Evolutionary conservation across 2,113 vertebrate genomes (phyloP).

Genomic region (Solenodon paradoxus): DNA sequence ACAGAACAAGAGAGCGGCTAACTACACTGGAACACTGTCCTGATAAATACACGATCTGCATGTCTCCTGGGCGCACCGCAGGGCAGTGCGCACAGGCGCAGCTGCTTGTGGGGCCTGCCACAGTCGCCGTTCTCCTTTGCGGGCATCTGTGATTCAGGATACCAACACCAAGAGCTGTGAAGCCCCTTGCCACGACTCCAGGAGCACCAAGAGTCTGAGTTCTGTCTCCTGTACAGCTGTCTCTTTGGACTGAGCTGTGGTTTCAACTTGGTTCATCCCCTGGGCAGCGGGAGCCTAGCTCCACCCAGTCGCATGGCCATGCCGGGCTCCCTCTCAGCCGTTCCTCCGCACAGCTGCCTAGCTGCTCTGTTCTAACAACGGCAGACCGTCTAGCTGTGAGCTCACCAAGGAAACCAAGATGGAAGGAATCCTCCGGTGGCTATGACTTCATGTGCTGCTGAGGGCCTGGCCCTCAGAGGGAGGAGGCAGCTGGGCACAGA

Average conservation of each 20-base stretch:
- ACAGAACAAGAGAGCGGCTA: accelerated
- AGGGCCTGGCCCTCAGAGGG: neutral
- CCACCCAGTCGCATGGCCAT: neutral
- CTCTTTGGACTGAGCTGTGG: neutral
- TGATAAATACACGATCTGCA: neutral
- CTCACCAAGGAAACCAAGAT: neutral
- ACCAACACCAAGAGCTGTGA: neutral
- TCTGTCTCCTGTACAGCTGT: neutral
- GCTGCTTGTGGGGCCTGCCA: neutral
- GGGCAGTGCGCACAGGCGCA: neutral
- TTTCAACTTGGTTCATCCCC: neutral
- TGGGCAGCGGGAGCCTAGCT: neutral
- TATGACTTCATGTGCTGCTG: neutral
- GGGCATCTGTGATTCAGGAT: neutral
- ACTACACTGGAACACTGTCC: neutral
- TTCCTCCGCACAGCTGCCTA: neutral
- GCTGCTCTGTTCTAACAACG: neutral
- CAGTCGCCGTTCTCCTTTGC: too few relatives aligned
- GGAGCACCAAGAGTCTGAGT: neutral
- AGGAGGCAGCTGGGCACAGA: neutral
- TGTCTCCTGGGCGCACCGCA: neutral
- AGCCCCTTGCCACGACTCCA: neutral
- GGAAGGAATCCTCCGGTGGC: neutral
- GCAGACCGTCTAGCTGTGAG: neutral
- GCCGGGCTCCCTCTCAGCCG: neutral